Conservation (phyloP, 2,113 vertebrate species). For the Camelus dromedarius region DNA sequence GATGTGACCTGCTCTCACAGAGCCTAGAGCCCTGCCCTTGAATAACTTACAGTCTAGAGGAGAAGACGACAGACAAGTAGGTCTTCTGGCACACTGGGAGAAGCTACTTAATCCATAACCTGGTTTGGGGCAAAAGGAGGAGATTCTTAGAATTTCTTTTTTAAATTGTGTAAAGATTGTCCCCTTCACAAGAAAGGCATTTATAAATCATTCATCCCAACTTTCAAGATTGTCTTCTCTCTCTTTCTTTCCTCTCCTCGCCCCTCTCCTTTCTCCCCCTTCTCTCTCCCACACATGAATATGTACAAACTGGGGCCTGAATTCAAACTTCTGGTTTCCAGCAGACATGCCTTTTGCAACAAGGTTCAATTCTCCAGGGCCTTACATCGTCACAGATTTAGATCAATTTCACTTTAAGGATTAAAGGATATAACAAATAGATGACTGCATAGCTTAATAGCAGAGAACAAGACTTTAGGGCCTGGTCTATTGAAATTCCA, state of each 20-base stretch:
- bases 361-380: not conserved
- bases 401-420: slow-evolving; percentile 20
- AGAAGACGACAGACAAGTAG: not conserved
- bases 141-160: slow-evolving; percentile 6
- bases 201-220: slow-evolving; percentile 5
- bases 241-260: not conserved
- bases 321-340: not conserved
- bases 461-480: not conserved
- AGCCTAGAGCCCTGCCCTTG: not conserved
- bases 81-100: not conserved
- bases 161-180: not conserved
- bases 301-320: not conserved
- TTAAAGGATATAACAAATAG: not conserved
- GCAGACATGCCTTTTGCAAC: not conserved
- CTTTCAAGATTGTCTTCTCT: not conserved
- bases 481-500: not conserved
- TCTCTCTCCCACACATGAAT: not conserved
- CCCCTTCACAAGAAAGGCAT: not conserved
- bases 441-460: not conserved
- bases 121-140: not conserved
- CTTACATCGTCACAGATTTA: not conserved
- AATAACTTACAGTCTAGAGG: not conserved
- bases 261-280: not conserved
- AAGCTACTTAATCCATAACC: not conserved
- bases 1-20: not conserved